These are phyloP conservation scores for Craterocephalus amniculus DNA, from an alignment of 2,797 vertebrate genomes.

Conservation along the genomic window DNA sequence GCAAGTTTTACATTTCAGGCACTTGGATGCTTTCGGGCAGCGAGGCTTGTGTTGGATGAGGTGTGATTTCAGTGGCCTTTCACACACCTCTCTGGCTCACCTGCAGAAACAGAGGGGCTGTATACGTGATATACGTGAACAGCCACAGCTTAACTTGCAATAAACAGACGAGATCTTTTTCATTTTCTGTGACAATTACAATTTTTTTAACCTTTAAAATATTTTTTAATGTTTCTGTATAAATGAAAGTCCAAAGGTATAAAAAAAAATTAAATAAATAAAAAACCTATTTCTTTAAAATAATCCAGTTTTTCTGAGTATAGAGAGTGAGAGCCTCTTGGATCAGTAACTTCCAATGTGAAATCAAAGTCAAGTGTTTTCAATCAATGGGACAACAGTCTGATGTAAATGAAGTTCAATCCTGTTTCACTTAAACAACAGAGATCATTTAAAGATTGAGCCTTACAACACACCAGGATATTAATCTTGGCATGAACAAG, in stretches of 20 bases:
- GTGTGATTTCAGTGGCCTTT: slow-evolving; percentile 14
- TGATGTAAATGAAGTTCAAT: not conserved
- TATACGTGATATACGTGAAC: too few species aligned
- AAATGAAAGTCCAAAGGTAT: too few species aligned
- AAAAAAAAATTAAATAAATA: too few species aligned
- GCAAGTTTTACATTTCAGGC: slow-evolving; percentile 17
- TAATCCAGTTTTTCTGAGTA: too few species aligned
- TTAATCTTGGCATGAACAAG: not conserved
- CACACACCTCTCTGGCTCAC: not conserved
- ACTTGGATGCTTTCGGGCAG: slow-evolving; percentile 15
- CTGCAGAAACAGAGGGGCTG: not conserved
- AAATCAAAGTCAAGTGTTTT: not conserved
- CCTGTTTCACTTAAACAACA: too few species aligned
- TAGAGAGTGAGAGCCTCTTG: too few species aligned
- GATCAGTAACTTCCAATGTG: too few species aligned
- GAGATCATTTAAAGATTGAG: too few species aligned
- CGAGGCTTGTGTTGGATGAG: not conserved
- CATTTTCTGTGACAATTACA: not conserved
- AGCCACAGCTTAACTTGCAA: too few species aligned
- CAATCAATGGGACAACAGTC: not conserved
- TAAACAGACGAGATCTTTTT: not conserved
- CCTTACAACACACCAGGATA: not conserved
- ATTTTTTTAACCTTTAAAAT: not conserved
- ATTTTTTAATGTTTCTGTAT: not conserved
- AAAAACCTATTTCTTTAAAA: too few species aligned